Percentiles rank a stretch among this genome's conserved stretches.
Conservation (phyloP, 2,113 vertebrate species). For the Triplophysa rosa region DNA sequence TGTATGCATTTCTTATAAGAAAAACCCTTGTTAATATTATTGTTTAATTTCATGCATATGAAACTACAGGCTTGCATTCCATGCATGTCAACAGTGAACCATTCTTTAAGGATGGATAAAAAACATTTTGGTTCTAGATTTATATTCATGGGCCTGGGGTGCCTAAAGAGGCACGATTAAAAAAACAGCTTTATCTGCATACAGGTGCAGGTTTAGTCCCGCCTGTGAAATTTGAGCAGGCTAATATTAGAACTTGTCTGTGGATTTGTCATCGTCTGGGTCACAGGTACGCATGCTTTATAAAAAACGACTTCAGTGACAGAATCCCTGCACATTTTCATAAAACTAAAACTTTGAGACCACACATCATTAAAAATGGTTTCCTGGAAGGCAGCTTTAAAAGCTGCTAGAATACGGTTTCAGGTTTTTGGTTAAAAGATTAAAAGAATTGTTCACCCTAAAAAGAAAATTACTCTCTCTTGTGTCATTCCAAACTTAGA, state of each 20-base stretch:
- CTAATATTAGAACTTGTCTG: conserved; percentile 29
- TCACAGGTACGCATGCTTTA: background rate
- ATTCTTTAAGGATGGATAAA: background rate
- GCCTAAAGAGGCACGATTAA: background rate
- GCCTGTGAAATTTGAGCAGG: conserved; percentile 13
- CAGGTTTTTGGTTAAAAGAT: background rate
- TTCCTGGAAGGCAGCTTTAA: background rate
- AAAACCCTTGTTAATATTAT: background rate
- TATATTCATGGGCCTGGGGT: background rate
- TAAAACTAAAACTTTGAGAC: background rate
- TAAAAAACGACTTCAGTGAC: background rate
- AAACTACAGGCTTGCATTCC: background rate
- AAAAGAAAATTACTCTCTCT: background rate
- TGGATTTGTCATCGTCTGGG: background rate
- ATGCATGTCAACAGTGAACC: background rate
- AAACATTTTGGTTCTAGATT: background rate
- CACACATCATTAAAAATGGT: background rate
- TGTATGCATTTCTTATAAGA: background rate
- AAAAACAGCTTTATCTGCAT: background rate
- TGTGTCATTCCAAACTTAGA: too few relatives aligned
- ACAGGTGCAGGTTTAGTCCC: background rate
- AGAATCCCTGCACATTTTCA: background rate
- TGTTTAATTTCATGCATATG: background rate
- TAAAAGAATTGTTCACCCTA: background rate
- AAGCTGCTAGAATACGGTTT: background rate